Conservation (phyloP, 1,140 invertebrate genomes). For the Drosophila ironensis region DNA sequence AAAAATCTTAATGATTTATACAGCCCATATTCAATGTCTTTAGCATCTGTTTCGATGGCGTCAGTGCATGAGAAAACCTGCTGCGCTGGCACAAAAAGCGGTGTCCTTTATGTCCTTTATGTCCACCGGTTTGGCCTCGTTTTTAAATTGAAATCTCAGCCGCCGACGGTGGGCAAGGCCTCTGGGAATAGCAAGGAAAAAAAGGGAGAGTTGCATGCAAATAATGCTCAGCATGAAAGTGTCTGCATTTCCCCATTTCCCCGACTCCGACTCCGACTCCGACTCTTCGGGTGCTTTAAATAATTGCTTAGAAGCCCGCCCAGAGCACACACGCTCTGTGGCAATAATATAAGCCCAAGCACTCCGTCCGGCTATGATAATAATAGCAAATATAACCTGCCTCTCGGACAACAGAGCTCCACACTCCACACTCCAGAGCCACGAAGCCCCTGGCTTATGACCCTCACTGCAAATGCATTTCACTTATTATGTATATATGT, state of each 20-base stretch:
- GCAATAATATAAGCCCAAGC: conserved; percentile 54
- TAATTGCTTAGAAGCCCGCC: conserved; percentile 66
- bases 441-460: conserved; percentile 20
- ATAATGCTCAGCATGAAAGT: conserved; percentile 6
- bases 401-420: conserved; percentile 10
- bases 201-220: conserved; percentile 35
- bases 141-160: conserved; percentile 48
- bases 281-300: conserved; percentile 43
- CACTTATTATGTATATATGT: conserved; percentile 5
- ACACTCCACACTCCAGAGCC: not conserved
- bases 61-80: conserved; percentile 12
- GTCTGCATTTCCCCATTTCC: not conserved
- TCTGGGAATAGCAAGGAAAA: not conserved
- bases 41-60: too few relatives aligned
- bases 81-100: conserved; percentile 15
- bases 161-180: not conserved
- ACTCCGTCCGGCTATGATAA: conserved; percentile 35
- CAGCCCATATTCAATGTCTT: too few relatives aligned
- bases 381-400: conserved; percentile 54
- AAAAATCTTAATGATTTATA: too few relatives aligned
- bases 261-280: too few relatives aligned
- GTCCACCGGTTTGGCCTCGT: conserved; percentile 28
- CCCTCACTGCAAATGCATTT: conserved; percentile 43
- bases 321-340: conserved; percentile 32
- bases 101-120: conserved; percentile 8